Conservation (phyloP, 2,113 vertebrate species). For the Antennarius striatus region DNA sequence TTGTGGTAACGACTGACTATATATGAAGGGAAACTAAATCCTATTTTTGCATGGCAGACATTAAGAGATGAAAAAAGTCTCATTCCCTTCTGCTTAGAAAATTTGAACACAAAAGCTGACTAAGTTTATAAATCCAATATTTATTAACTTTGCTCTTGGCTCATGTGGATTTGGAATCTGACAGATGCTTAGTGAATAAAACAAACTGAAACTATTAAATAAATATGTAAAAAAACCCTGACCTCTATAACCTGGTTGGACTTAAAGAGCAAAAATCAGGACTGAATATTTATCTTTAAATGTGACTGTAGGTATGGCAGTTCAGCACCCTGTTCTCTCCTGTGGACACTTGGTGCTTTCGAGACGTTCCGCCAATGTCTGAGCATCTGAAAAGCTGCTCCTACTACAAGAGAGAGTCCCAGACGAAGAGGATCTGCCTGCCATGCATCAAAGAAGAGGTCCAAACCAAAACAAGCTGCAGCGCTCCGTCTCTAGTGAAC, state of each 20-base stretch:
- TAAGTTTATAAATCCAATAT: no score
- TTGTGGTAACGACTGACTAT: no score
- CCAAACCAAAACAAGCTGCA: conserved; percentile 24
- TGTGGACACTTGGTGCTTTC: conserved; percentile 85
- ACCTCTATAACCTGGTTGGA: not conserved
- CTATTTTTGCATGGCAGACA: no score
- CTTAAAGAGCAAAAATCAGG: not conserved
- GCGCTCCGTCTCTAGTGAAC: conserved; percentile 52
- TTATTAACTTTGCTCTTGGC: no score
- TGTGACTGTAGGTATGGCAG: conserved; percentile 84
- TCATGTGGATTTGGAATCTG: no score
- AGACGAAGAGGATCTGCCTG: conserved; percentile 81
- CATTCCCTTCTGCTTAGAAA: no score
- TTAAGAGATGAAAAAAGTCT: no score
- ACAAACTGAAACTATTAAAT: no score
- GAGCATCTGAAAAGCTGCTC: conserved; percentile 90
- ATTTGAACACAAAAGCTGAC: no score
- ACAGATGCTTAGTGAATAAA: no score
- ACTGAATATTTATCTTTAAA: not conserved
- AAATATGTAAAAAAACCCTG: no score
- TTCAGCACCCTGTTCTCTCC: conserved; percentile 91
- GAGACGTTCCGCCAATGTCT: conserved; percentile 77
- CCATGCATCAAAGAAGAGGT: conserved; percentile 63
- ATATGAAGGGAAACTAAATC: no score
- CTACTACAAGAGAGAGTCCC: conserved; percentile 82